Conservation (phyloP, 2,113 vertebrate species). For the Hippopotamus amphibius region DNA sequence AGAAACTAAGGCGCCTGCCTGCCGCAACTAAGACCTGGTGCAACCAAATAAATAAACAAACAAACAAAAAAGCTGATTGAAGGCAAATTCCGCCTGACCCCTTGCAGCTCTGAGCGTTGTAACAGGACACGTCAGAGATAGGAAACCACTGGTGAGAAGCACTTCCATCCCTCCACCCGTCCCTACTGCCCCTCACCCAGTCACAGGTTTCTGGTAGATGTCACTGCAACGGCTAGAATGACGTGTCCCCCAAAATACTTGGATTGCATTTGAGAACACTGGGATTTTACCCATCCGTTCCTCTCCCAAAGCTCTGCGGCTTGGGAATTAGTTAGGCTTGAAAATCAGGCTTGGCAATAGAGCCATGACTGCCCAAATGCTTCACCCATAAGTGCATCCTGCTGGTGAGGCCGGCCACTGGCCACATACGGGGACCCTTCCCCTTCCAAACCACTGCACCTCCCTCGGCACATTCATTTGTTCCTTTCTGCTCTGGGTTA, state of each 20-base stretch:
- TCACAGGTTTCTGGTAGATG: background rate
- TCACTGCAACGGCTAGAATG: background rate
- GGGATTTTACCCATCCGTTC: background rate
- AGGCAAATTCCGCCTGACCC: background rate
- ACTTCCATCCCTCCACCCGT: too few relatives aligned
- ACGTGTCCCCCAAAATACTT: accelerated
- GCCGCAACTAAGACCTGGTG: too few relatives aligned
- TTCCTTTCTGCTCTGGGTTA: accelerated
- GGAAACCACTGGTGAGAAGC: background rate
- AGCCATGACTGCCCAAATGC: accelerated
- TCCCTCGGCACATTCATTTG: accelerated
- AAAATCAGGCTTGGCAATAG: accelerated
- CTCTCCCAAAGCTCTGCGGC: background rate
- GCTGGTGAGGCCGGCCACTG: accelerated
- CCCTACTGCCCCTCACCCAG: too few relatives aligned
- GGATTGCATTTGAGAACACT: background rate
- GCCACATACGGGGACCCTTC: accelerated
- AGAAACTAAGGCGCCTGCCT: too few relatives aligned
- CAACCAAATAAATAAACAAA: too few relatives aligned
- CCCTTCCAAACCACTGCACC: background rate
- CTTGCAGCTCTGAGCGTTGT: background rate
- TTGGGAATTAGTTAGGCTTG: background rate
- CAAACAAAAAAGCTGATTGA: background rate
- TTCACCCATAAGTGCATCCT: accelerated
- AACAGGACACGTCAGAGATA: accelerated